phyloP scores from a whole-genome alignment of 2,113 vertebrate species.

The Poeciliopsis occidentalis region DNA sequence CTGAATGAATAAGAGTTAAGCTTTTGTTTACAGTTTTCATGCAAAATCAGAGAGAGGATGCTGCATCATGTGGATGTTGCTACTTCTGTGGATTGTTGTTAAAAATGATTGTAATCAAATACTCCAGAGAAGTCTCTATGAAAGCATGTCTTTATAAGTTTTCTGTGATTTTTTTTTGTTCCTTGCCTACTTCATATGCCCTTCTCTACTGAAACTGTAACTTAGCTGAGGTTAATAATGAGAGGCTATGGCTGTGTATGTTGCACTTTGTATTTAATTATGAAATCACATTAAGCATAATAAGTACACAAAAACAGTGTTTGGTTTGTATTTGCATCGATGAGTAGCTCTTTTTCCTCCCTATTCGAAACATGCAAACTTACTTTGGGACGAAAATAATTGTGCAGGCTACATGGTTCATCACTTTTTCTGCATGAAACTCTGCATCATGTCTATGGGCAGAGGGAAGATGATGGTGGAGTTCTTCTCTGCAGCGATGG shows the following conservation, averaged over 20 bases:
- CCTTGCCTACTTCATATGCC: constrained; percentile 26
- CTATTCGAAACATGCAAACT: neutral
- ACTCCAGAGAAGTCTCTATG: constrained; percentile 46
- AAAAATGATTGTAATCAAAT: constrained; percentile 76
- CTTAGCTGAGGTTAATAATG: constrained; percentile 63
- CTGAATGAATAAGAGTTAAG: constrained; percentile 59
- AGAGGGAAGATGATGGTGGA: constrained; percentile 91
- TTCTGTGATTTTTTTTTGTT: constrained; percentile 39
- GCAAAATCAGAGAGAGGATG: constrained; percentile 30
- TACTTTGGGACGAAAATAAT: neutral
- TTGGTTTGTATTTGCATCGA: constrained; percentile 12
- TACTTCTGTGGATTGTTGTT: constrained; percentile 54
- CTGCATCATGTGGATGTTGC: constrained; percentile 55
- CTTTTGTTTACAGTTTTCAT: constrained; percentile 61
- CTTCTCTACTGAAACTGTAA: constrained; percentile 54
- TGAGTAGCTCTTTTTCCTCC: neutral
- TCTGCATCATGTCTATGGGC: constrained; percentile 84
- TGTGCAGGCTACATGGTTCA: neutral
- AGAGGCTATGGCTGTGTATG: constrained; percentile 66
- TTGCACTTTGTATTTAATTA: constrained; percentile 77
- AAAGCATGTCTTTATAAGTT: constrained; percentile 61
- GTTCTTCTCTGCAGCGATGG: constrained; percentile 86
- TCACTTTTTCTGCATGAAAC: constrained; percentile 63
- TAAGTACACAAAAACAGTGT: constrained; percentile 10
- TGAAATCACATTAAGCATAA: constrained; percentile 60